Conservation (phyloP, 2,888 invertebrate genomes). For the Biston betularia region DNA sequence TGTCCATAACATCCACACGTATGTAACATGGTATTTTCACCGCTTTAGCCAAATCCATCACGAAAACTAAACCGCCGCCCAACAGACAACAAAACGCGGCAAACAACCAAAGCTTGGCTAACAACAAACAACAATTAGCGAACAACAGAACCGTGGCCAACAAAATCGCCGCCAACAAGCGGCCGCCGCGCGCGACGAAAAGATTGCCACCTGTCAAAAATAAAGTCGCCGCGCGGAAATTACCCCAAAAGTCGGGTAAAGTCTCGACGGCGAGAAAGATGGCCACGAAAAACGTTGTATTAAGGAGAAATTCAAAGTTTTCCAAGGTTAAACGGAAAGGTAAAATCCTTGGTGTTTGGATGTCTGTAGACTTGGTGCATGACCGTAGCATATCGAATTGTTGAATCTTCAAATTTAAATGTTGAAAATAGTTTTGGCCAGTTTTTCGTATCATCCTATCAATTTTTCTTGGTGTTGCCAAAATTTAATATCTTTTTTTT, state of each 20-base stretch:
- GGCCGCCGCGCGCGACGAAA: conserved; percentile 46
- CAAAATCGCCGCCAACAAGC: conserved; percentile 16
- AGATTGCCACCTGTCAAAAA: conserved; percentile 46
- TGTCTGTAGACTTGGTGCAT: conserved; percentile 44
- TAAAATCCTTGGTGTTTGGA: conserved; percentile 51
- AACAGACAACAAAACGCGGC: conserved; percentile 20
- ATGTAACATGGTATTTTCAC: conserved; percentile 41
- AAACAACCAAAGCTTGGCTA: conserved; percentile 26
- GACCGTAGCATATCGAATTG: conserved; percentile 28
- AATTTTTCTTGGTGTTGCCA: conserved; percentile 3
- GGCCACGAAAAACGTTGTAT: conserved; percentile 67
- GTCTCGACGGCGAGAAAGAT: conserved; percentile 55
- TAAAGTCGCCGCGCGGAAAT: conserved; percentile 53
- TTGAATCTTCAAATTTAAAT: neutral
- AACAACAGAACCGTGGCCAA: conserved; percentile 11
- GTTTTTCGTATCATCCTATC: neutral
- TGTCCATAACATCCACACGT: conserved; percentile 30
- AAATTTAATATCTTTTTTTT: neutral
- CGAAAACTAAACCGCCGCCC: conserved; percentile 41
- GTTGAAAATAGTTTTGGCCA: neutral
- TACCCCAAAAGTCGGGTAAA: conserved; percentile 59
- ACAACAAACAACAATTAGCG: conserved; percentile 15
- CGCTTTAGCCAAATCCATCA: conserved; percentile 49
- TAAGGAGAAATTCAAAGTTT: conserved; percentile 70
- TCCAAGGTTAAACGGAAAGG: conserved; percentile 70